phyloP scores from a whole-genome alignment of 2,888 invertebrate genomes.

The Argyra leucocephala region DNA sequence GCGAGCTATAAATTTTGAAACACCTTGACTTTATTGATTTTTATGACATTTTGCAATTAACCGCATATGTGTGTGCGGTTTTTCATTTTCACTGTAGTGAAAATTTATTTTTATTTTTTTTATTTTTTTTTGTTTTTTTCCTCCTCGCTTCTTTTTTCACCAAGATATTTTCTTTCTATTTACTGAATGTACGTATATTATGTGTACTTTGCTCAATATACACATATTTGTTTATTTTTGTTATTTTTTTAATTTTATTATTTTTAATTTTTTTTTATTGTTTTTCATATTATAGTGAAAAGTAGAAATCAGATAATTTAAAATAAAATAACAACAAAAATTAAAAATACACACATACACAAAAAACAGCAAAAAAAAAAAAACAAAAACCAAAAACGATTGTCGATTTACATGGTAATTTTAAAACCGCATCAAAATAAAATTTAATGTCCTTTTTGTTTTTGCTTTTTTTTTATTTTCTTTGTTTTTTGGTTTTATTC shows the following conservation, averaged over 20 bases:
- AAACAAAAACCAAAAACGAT: background rate
- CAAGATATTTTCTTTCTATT: background rate
- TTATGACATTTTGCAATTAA: conserved; percentile 22
- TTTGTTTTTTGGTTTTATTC: background rate
- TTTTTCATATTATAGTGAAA: too few species aligned
- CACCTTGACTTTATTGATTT: conserved; percentile 23
- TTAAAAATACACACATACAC: too few species aligned
- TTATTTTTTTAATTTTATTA: background rate
- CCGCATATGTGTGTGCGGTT: conserved; percentile 19
- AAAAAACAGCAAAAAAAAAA: background rate
- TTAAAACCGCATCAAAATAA: conserved; percentile 12
- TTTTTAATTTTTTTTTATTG: background rate
- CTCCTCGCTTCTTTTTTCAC: too few species aligned
- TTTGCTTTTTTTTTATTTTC: too few species aligned
- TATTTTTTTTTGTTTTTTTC: background rate
- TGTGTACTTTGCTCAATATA: background rate
- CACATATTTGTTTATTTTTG: background rate
- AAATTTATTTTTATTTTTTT: background rate
- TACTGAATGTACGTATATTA: background rate
- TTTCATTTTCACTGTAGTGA: background rate
- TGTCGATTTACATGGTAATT: conserved; percentile 14
- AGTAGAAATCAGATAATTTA: background rate
- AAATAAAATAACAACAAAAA: background rate
- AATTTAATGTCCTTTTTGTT: conserved; percentile 19
- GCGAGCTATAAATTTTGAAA: conserved; percentile 19